Evolutionary conservation across 2,797 vertebrate species (phyloP).

Genomic region (Sebastes hopkinsi): DNA sequence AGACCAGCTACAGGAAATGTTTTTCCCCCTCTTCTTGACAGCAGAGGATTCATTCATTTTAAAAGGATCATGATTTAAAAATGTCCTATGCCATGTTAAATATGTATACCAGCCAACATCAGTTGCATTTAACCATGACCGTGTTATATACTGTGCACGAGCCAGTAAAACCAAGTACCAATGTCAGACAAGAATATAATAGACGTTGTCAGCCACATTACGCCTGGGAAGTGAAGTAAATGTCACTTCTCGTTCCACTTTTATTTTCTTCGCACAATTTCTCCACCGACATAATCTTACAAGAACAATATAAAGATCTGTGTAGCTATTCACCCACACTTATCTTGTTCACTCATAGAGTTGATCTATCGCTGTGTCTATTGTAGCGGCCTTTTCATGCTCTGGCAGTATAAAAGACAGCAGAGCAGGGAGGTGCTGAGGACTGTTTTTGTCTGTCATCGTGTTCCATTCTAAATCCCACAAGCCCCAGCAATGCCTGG

Average conservation of each 20-base stretch:
- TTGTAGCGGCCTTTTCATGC: slow-evolving; percentile 81
- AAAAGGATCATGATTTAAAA: slow-evolving; percentile 8
- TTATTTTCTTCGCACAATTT: slow-evolving; percentile 39
- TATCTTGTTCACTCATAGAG: slow-evolving; percentile 73
- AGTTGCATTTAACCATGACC: background rate
- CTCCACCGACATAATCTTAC: slow-evolving; percentile 51
- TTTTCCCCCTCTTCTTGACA: slow-evolving; percentile 6
- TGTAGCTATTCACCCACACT: slow-evolving; percentile 73
- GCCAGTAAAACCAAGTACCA: background rate
- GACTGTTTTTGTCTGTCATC: slow-evolving; percentile 84
- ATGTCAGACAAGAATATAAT: slow-evolving; percentile 17
- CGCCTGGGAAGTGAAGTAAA: slow-evolving; percentile 38
- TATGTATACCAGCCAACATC: background rate
- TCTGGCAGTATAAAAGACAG: slow-evolving; percentile 73
- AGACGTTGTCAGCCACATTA: slow-evolving; percentile 23
- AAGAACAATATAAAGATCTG: slow-evolving; percentile 68
- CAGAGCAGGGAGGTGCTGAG: slow-evolving; percentile 76
- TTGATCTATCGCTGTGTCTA: slow-evolving; percentile 76
- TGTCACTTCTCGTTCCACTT: slow-evolving; percentile 43
- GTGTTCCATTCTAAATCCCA: slow-evolving; percentile 83
- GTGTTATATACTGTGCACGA: background rate
- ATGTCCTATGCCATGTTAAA: background rate
- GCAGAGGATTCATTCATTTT: slow-evolving; percentile 13
- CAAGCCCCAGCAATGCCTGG: slow-evolving; percentile 78
- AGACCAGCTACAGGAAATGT: slow-evolving; percentile 54